Conservation (phyloP, 2,888 invertebrate species). For the Erebia palarica region DNA sequence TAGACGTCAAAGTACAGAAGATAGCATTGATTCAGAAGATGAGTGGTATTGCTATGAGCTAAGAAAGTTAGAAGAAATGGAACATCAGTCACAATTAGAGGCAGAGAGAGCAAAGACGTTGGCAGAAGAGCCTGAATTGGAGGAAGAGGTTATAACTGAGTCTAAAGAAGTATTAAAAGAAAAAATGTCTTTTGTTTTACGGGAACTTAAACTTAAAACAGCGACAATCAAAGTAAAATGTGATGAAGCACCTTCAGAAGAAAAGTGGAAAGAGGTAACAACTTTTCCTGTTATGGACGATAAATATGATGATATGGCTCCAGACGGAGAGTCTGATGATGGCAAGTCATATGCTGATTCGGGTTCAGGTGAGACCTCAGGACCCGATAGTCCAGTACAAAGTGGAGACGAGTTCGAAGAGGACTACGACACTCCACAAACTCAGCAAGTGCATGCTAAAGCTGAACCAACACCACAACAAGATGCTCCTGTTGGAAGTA, state of each 20-base stretch:
- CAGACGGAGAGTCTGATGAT: constrained; percentile 64
- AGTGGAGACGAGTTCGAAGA: constrained; percentile 89
- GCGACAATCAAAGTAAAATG: constrained; percentile 70
- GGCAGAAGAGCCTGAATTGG: constrained; percentile 83
- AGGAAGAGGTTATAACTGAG: constrained; percentile 75
- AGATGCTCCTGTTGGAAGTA: constrained; percentile 87
- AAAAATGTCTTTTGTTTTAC: constrained; percentile 90
- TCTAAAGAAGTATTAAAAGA: constrained; percentile 88
- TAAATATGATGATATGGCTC: constrained; percentile 56
- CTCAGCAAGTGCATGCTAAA: constrained; percentile 58
- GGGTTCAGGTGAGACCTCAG: constrained; percentile 92
- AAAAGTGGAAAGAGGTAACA: constrained; percentile 74
- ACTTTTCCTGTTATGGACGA: constrained; percentile 78
- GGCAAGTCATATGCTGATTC: constrained; percentile 83
- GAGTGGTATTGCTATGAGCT: constrained; percentile 96
- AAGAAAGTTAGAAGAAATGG: constrained; percentile 92
- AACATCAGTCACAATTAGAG: constrained; percentile 87
- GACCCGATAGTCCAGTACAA: constrained; percentile 91
- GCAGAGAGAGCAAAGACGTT: constrained; percentile 84
- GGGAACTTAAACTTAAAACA: constrained; percentile 89
- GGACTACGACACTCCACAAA: constrained; percentile 82
- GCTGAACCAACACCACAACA: constrained; percentile 67
- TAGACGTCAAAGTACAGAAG: constrained; percentile 94
- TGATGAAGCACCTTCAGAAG: constrained; percentile 65
- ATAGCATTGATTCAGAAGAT: constrained; percentile 96